Evolutionary conservation across 2,113 vertebrate species (phyloP).

Genomic region (Ranitomeya imitator): DNA sequence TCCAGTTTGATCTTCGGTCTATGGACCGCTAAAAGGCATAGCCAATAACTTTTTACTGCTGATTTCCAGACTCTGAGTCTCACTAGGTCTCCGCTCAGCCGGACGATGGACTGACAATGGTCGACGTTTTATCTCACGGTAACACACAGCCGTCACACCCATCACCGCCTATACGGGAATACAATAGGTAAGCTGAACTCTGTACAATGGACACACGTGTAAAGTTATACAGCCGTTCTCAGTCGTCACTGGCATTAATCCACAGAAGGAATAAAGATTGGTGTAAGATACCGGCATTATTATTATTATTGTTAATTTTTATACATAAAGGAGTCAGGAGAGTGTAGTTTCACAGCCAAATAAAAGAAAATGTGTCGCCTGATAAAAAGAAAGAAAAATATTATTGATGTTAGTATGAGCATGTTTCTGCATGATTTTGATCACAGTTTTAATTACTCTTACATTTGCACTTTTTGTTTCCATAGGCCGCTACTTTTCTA

Average conservation of each 20-base stretch:
- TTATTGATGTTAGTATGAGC: not conserved
- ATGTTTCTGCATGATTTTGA: not conserved
- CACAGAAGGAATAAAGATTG: not conserved
- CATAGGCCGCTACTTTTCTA: no score
- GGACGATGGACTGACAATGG: not conserved
- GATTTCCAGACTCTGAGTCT: not conserved
- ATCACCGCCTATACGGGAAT: not conserved
- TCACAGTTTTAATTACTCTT: not conserved
- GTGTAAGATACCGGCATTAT: not conserved
- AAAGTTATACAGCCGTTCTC: not conserved
- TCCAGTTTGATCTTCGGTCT: not conserved
- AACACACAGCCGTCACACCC: not conserved
- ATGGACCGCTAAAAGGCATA: not conserved
- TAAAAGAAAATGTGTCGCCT: not conserved
- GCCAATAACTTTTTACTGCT: not conserved
- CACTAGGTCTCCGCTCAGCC: not conserved
- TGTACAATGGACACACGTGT: not conserved
- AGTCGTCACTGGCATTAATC: not conserved
- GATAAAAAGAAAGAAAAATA: not conserved
- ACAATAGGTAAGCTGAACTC: slow-evolving; percentile 4
- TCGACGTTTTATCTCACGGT: slow-evolving; percentile 5
- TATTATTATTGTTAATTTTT: not conserved
- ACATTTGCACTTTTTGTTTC: no score
- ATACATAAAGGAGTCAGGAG: not conserved
- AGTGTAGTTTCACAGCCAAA: not conserved